Conservation (phyloP, 2,797 vertebrate genomes). For the Girardinus metallicus region DNA sequence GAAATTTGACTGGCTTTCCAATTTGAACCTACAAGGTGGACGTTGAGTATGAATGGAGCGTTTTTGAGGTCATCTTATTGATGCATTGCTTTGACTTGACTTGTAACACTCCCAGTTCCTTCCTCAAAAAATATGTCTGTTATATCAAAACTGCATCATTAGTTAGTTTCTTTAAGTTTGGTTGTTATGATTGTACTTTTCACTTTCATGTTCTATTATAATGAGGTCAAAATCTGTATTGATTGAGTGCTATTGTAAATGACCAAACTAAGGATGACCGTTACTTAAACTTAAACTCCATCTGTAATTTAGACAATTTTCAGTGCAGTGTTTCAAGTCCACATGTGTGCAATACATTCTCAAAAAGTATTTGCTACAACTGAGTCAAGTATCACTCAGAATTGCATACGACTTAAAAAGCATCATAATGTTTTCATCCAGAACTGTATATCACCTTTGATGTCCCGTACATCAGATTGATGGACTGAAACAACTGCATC, state of each 20-base stretch:
- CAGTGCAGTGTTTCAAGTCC: neutral
- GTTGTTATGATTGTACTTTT: neutral
- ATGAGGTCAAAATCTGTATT: neutral
- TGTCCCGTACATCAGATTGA: conserved; percentile 41
- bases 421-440: conserved; percentile 46
- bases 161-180: neutral
- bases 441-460: conserved; percentile 50
- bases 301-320: neutral
- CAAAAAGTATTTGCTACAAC: conserved; percentile 14
- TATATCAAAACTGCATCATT: neutral
- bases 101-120: neutral
- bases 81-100: neutral
- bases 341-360: conserved; percentile 23
- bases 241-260: neutral
- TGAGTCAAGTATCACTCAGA: conserved; percentile 20
- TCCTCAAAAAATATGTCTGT: neutral
- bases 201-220: neutral
- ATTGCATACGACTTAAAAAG: conserved; percentile 54
- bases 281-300: neutral
- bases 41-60: neutral
- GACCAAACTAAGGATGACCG: neutral
- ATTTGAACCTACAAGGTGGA: neutral
- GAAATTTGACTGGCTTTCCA: neutral
- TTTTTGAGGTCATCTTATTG: neutral
- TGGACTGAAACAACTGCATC: conserved; percentile 63